Base-by-base conservation (phyloP, 2,113 vertebrate species). In the Silurus meridionalis region DNA sequence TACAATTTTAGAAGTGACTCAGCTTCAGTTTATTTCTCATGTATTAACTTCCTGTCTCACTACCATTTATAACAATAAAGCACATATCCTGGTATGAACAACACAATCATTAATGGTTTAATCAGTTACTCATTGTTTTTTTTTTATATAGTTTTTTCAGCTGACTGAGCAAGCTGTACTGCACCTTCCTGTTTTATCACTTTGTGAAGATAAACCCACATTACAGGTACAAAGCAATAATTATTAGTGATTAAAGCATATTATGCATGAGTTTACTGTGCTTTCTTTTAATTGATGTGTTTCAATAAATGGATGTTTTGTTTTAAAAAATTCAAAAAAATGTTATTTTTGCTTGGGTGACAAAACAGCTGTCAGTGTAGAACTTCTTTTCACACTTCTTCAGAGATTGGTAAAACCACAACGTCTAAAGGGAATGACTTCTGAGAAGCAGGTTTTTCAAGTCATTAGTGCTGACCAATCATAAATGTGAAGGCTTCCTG, bases 201-300 rank as follows among this genome's bases (percentile, higher is more conserved):
- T 75, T 17, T 83, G 53, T 61, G 83, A 87, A 63, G 74, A n/a
- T 58, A 88, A 92, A n/a, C 74, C 15, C 0, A 83, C 90, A 10
- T 88, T 93, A 53, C 91, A 93, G 92, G 95, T 95, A 75, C 91
- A 71, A 17, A 10, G 25, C 74, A 60, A 80, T 67, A 72, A n/a
- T 66, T 25, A 2, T 3, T 6, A 28, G 7, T 6, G 3, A 78
- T 57, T 78, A 25, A 75, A 11, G 7, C 21, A 9, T 75, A n/a
- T 9, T 10, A 6, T 75, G 48, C 50, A 23, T 11, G 48, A 50
- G 71, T 8, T 74, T n/a, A 10, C 46, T 50, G 46, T 23, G 19
- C 72, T 52, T 53, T 77, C 2, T 0, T 77, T 77, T 23, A 11
- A n/a, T 6, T 5, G 14, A 13, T n/a, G 21, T 37, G 4, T 80